These are phyloP conservation scores for Lycodopsis pacificus DNA, from an alignment of 2,797 vertebrate species.

Conservation along the genomic window DNA sequence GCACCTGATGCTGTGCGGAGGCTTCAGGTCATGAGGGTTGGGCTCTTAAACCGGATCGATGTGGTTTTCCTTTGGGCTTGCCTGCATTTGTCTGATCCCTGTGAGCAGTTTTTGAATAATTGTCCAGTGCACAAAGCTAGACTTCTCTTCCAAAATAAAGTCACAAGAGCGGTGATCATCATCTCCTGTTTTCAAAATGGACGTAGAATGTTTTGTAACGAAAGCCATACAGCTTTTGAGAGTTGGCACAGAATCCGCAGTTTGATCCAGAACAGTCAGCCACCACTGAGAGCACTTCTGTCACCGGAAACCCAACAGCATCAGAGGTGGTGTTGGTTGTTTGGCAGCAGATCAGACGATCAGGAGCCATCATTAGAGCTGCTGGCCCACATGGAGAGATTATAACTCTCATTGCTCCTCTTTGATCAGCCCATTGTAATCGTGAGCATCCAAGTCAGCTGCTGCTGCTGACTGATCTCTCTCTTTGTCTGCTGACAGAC, in stretches of 20 bases:
- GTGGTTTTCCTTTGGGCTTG: constrained; percentile 33
- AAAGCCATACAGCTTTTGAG: neutral
- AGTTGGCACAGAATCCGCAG: neutral
- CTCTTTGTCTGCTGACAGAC: constrained; percentile 49
- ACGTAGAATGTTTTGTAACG: neutral
- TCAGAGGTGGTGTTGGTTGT: constrained; percentile 57
- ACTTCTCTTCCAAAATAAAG: neutral
- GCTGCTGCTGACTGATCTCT: constrained; percentile 40
- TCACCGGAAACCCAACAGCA: constrained; percentile 50
- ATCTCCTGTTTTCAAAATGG: neutral
- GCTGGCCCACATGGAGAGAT: constrained; percentile 58
- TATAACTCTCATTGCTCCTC: constrained; percentile 34
- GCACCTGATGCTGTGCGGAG: constrained; percentile 13
- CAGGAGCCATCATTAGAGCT: constrained; percentile 56
- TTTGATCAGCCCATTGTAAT: constrained; percentile 58
- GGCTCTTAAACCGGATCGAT: constrained; percentile 28
- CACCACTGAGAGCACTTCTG: constrained; percentile 33
- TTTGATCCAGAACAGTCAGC: constrained; percentile 32
- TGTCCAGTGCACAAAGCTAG: neutral
- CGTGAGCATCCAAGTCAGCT: constrained; percentile 60
- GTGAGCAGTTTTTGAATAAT: constrained; percentile 10
- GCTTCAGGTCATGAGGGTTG: constrained; percentile 10
- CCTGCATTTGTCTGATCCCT: constrained; percentile 35
- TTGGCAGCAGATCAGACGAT: constrained; percentile 64
- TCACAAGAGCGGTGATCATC: neutral